Conservation (phyloP, 1,140 invertebrate genomes). For the Latrodectus geometricus region DNA sequence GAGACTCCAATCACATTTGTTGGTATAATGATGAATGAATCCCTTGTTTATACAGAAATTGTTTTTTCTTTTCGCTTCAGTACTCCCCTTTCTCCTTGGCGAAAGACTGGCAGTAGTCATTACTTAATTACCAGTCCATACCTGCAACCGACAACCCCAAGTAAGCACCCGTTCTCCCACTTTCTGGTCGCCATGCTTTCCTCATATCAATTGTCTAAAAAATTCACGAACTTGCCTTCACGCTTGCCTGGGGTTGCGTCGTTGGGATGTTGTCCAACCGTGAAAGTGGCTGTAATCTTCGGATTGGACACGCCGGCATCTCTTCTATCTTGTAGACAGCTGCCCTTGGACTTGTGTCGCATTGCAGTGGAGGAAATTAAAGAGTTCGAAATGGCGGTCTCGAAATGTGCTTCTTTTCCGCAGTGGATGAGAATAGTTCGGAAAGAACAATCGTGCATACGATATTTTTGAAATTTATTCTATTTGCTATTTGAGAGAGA, state of each 20-base stretch:
- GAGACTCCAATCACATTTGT: not conserved
- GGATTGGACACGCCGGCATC: constrained; percentile 9
- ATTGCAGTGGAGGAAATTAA: constrained; percentile 10
- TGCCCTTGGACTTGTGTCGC: constrained; percentile 9
- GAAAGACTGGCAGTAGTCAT: not conserved
- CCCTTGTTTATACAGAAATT: not conserved
- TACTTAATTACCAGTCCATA: not conserved
- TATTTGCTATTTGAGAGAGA: too few relatives aligned
- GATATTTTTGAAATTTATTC: too few relatives aligned
- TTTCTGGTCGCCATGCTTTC: not conserved
- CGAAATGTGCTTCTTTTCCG: too few relatives aligned
- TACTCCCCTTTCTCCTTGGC: not conserved
- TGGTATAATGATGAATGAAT: not conserved
- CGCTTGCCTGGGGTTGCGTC: constrained; percentile 2
- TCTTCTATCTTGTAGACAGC: not conserved
- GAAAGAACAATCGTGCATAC: not conserved
- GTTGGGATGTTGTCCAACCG: constrained; percentile 30
- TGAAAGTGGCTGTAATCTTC: constrained; percentile 22
- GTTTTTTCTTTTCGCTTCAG: not conserved
- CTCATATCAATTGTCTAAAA: constrained; percentile 27
- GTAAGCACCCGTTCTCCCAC: not conserved
- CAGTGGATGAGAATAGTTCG: not conserved
- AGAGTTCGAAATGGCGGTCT: too few relatives aligned
- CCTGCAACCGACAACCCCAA: not conserved
- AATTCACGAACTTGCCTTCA: constrained; percentile 36